Evolutionary conservation across 2,113 vertebrate genomes (phyloP), one percentile per base, ranked within the genome.

Genomic region (Brachionichthys hirsutus): DNA sequence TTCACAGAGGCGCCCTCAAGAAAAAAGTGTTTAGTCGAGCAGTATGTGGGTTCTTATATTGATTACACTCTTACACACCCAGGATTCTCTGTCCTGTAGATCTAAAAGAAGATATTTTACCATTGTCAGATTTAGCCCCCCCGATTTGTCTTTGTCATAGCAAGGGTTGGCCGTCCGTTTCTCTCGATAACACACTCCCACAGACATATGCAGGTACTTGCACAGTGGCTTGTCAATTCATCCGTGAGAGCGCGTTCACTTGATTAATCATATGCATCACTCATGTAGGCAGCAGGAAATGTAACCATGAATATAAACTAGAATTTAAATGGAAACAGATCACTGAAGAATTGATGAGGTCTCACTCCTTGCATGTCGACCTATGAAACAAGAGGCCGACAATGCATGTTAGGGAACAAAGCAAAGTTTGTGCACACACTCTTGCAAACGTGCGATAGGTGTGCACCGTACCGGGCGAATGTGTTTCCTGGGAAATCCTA

Each of bases 401-500:
- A 41, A 22, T 53, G 40, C 49, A 46, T 38, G 57, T 64, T 6
- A 42, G 22, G 22, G 38, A 43, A 38, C 44, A 59, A 55, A 55
- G 34, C 22, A 59, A 40, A 10, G 36, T 10, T 12, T 40, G 12
- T 13, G 12, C 5, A 1, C 14, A 14, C 40, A 42, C 40, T 15
- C 40, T 14, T 42, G 40, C 4, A 6, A 20, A 20, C 20, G 45
- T 12, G 45, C 12, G 45, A 9, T 47, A 19, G 16, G 45, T 19
- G 48, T 58, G 52, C 67, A 70, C 61, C 6, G 12, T 12, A 60
- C 53, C 65, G 69, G 14, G 59, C 62, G 70, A 78, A 48, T 0
- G 13, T 14, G 19, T 51, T 62, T 71, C 75, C 49, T 83, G 59
- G 81, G 75, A 85, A 85, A 84, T 74, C 35, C 53, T 72, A 78